Evolutionary conservation across 2,888 invertebrate species (phyloP), one percentile per base, ranked within the genome.

Genomic region (Pterobdella sp.): DNA sequence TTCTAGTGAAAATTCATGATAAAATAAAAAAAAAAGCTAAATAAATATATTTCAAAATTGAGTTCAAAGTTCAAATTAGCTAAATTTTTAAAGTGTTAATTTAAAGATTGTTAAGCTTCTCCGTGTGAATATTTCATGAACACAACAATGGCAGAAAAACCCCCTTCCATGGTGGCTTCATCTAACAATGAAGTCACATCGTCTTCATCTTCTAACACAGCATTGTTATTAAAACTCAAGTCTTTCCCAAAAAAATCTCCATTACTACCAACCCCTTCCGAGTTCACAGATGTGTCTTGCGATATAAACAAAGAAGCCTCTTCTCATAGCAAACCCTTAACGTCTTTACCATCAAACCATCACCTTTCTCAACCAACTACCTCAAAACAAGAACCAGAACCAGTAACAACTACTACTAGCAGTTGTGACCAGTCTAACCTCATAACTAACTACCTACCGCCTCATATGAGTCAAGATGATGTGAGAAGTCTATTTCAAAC

Each of bases 401-500:
- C 42, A 42, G 42, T 18, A 7, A 42, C 60, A 26, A 26, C n/a
- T 56, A 56, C 60, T 22, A 56, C 14, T 22, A 56, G 10, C n/a
- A 14, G 60, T 56, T 4, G 60, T 34, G 63, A 35, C 36, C n/a
- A 71, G 18, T 63, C 34, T 1, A 71, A 71, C 35, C 37, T 71
- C 36, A 71, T 71, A 35, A 56, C 63, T 63, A 71, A 71, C 63
- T 71, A 71, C 63, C 63, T 71, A 10, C 71, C 71, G 1, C 32
- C 71, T 34, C 34, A 32, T 63, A 71, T 71, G 71, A 71, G 36
- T 37, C 71, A 71, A 36, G 71, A 71, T 35, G 71, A 71, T 36
- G 31, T 71, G 18, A 71, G 71, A 37, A 18, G 32, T 32, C 63
- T 71, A 1, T 71, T 71, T 36, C 56, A 71, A 35, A 71, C 56